Evolutionary conservation across 2,888 invertebrate genomes (phyloP).

Genomic region (Oscheius onirici): DNA sequence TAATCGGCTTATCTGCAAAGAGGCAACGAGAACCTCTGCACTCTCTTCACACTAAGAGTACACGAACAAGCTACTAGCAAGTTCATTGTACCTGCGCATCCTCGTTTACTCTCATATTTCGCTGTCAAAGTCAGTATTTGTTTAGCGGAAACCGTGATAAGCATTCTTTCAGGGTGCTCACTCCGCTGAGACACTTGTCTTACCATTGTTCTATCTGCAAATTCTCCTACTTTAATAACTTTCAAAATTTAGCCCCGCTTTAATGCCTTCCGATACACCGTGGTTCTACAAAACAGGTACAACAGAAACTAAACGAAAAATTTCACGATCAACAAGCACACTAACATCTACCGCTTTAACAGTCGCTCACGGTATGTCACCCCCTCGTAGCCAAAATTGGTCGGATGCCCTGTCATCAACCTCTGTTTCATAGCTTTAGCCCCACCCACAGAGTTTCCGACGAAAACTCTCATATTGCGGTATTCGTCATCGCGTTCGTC

Average conservation of each 20-base stretch:
- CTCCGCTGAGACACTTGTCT: background rate
- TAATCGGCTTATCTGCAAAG: background rate
- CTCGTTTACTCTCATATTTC: conserved; percentile 2
- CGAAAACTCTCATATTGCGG: background rate
- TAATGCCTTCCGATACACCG: conserved; percentile 27
- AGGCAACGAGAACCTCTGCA: background rate
- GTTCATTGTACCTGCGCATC: conserved; percentile 10
- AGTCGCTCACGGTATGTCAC: conserved; percentile 10
- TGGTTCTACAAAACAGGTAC: conserved; percentile 32
- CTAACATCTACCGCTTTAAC: conserved; percentile 15
- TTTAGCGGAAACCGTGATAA: conserved; percentile 31
- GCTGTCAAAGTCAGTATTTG: conserved; percentile 26
- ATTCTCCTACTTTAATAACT: background rate
- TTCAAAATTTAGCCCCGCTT: background rate
- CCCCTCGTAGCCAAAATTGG: background rate
- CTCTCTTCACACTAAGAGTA: conserved; percentile 13
- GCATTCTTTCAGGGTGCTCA: conserved; percentile 16
- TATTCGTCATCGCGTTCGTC: background rate
- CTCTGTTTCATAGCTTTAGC: background rate
- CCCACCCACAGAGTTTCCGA: background rate
- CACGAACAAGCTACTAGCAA: conserved; percentile 5
- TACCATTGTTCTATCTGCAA: background rate
- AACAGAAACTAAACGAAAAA: conserved; percentile 16
- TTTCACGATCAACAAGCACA: conserved; percentile 6
- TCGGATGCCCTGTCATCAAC: background rate